Percentiles rank a stretch among this genome's conserved stretches.
Evolutionary conservation across 2,888 invertebrate genomes (phyloP).

Genomic region (Chromoteleia sp.): DNA sequence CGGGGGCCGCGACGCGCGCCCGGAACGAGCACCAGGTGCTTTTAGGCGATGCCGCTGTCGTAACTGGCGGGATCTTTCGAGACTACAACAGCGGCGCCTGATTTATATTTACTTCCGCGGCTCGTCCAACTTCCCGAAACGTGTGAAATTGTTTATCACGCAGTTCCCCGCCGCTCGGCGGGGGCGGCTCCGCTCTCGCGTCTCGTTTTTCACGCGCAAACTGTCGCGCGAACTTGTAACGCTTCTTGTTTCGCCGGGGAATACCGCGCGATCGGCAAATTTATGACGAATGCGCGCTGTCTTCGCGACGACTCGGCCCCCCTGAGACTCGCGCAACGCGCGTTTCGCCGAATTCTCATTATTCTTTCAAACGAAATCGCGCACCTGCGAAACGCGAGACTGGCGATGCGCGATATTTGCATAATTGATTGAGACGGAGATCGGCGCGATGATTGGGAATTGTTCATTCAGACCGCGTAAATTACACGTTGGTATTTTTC

Average conservation of each 20-base stretch:
- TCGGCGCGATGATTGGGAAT: not conserved
- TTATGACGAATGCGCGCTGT: constrained; percentile 63
- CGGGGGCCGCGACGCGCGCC: not conserved
- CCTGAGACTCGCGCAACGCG: not conserved
- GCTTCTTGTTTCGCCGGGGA: constrained; percentile 48
- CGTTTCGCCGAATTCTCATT: constrained; percentile 27
- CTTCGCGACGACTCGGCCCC: constrained; percentile 4
- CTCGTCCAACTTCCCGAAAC: constrained; percentile 69
- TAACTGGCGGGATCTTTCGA: constrained; percentile 67
- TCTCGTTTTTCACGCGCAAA: constrained; percentile 64
- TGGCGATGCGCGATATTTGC: not conserved
- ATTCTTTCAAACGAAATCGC: constrained; percentile 29
- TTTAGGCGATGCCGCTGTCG: constrained; percentile 65
- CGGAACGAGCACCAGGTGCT: constrained; percentile 68
- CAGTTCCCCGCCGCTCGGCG: constrained; percentile 34
- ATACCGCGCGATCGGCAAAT: constrained; percentile 56
- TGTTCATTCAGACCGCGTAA: not conserved
- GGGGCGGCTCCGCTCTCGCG: constrained; percentile 9
- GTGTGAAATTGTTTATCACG: constrained; percentile 70
- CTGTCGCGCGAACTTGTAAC: constrained; percentile 62
- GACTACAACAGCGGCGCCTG: constrained; percentile 68
- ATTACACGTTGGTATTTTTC: no score
- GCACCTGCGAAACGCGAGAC: no score
- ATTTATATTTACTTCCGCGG: constrained; percentile 70
- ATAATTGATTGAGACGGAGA: constrained; percentile 19